Conservation (phyloP, 2,113 vertebrate species). For the Colius striatus region DNA sequence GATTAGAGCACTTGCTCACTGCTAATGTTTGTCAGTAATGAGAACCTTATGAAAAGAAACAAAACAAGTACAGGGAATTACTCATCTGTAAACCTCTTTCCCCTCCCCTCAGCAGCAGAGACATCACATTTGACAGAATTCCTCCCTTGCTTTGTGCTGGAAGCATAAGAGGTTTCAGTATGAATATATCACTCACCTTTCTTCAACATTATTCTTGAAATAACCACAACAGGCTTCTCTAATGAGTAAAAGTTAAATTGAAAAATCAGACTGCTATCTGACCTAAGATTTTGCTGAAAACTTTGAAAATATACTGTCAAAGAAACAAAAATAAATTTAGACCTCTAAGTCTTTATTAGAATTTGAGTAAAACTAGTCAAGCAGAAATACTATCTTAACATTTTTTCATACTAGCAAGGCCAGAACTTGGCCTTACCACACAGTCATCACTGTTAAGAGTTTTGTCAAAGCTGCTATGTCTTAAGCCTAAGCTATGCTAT, state of each 20-base stretch:
- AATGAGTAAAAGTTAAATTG: not conserved
- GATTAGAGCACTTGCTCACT: not conserved
- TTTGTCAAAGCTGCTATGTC: not conserved
- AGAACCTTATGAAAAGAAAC: slow-evolving; percentile 10
- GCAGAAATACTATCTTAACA: not conserved
- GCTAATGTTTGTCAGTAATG: slow-evolving; percentile 7
- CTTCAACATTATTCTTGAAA: not conserved
- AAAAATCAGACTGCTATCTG: not conserved
- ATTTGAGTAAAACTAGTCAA: not conserved
- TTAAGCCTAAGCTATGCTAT: not conserved
- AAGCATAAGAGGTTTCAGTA: not conserved
- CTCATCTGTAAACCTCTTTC: not conserved
- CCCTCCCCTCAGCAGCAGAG: not conserved
- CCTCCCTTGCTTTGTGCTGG: not conserved
- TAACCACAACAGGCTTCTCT: not conserved
- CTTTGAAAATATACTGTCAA: not conserved
- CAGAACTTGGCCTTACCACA: not conserved
- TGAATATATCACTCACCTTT: not conserved
- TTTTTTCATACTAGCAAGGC: not conserved
- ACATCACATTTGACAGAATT: not conserved
- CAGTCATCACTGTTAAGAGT: not conserved
- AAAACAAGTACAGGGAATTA: not conserved
- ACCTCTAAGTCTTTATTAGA: not conserved
- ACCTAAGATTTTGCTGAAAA: not conserved
- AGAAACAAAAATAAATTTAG: not conserved